A percentile compares a stretch with the other conserved stretches of the same genome.
Conservation (phyloP, 2,113 vertebrate species). For the Donacobius atricapilla region DNA sequence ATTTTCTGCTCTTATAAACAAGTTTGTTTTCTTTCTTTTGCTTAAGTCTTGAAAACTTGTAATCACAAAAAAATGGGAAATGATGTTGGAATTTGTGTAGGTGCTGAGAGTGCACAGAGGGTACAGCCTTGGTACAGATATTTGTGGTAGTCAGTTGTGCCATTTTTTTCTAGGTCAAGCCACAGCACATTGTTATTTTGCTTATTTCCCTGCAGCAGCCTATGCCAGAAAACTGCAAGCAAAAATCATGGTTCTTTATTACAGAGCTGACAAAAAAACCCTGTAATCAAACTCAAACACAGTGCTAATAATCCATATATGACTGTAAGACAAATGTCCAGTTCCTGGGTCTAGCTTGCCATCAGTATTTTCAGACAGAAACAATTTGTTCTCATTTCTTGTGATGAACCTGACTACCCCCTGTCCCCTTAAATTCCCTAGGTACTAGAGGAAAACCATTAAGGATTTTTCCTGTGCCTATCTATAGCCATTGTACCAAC, state of each 20-base stretch:
- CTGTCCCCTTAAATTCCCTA: fast-evolving
- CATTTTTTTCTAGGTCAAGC: not conserved
- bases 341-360: not conserved
- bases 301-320: not conserved
- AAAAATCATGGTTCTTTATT: not conserved
- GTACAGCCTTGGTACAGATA: not conserved
- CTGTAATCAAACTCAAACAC: not conserved
- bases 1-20: not conserved
- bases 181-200: not conserved
- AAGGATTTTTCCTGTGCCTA: not conserved
- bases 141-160: not conserved
- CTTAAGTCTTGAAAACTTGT: not conserved
- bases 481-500: not conserved
- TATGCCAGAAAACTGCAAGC: not conserved
- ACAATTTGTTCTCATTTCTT: not conserved
- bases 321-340: not conserved
- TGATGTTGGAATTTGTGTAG: not conserved
- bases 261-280: not conserved
- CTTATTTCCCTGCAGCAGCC: not conserved
- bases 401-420: not conserved
- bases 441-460: not conserved
- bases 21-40: not conserved
- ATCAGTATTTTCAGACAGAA: not conserved
- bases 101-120: not conserved
- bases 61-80: not conserved